Conservation (phyloP, 2,113 vertebrate genomes). For the Edolisoma coerulescens region DNA sequence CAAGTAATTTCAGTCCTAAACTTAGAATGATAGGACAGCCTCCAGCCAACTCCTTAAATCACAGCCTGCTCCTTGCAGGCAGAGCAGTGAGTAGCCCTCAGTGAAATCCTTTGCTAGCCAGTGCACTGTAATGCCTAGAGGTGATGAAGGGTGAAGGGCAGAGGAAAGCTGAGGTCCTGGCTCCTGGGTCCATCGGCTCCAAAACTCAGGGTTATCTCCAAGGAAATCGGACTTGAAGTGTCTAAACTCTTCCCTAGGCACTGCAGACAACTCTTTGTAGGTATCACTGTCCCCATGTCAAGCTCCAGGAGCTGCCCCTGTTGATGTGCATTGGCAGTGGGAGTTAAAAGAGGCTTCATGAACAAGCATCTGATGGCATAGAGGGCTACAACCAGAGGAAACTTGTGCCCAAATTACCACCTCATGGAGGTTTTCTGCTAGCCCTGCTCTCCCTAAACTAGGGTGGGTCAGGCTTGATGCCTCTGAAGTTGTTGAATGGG, state of each 20-base stretch:
- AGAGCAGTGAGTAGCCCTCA: not conserved
- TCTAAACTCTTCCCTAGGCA: not conserved
- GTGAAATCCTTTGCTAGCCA: not conserved
- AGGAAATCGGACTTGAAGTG: not conserved
- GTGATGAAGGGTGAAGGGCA: not conserved
- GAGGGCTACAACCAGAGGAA: not conserved
- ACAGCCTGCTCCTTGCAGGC: not conserved
- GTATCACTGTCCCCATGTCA: not conserved
- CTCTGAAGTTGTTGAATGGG: not conserved
- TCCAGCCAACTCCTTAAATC: not conserved
- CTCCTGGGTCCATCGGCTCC: not conserved
- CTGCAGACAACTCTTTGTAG: not conserved
- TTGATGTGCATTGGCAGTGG: not conserved
- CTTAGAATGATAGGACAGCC: not conserved
- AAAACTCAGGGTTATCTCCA: not conserved
- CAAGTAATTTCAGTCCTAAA: not conserved
- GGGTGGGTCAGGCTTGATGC: not conserved
- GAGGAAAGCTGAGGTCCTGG: not conserved
- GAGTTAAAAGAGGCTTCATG: not conserved
- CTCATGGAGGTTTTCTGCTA: not conserved
- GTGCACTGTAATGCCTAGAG: not conserved
- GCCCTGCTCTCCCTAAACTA: not conserved
- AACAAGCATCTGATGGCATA: not conserved
- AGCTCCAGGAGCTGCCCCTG: fast-evolving
- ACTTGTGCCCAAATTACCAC: not conserved